phyloP scores from a whole-genome alignment of 2,888 invertebrate genomes.

The Coremacera marginata region DNA sequence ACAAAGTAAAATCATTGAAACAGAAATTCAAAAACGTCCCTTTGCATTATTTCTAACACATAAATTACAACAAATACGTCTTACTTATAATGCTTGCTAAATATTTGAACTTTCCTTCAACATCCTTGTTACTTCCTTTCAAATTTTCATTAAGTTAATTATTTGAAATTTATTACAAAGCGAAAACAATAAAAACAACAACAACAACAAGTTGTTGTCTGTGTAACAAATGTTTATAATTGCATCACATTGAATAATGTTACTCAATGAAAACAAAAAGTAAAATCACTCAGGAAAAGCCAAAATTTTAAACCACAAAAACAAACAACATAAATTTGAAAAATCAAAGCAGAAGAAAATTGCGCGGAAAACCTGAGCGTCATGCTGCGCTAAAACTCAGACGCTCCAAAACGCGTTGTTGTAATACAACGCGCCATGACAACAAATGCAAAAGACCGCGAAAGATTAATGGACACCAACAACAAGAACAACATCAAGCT shows the following conservation, averaged over 20 bases:
- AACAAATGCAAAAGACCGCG: conserved; percentile 22
- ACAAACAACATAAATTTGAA: background rate
- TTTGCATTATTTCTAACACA: too few species aligned
- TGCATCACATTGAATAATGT: background rate
- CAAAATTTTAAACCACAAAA: conserved; percentile 21
- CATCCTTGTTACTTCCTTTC: background rate
- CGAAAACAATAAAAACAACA: background rate
- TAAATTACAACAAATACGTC: background rate
- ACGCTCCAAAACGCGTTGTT: too few species aligned
- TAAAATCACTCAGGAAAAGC: conserved; percentile 4
- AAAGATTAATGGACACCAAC: conserved; percentile 24
- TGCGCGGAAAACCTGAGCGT: conserved; percentile 15
- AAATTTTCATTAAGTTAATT: background rate
- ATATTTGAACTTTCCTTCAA: background rate
- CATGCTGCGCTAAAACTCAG: conserved; percentile 13
- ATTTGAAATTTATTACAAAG: conserved; percentile 4
- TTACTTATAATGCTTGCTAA: background rate
- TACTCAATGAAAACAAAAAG: background rate
- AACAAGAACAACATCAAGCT: background rate
- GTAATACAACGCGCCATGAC: background rate
- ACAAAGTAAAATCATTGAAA: too few species aligned
- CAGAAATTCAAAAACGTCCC: too few species aligned
- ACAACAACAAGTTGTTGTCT: background rate
- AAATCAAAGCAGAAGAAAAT: conserved; percentile 19
- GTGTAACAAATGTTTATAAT: conserved; percentile 18